Base-by-base conservation (phyloP, 2,888 invertebrate species). In the Anoplius nigerrimus region DNA sequence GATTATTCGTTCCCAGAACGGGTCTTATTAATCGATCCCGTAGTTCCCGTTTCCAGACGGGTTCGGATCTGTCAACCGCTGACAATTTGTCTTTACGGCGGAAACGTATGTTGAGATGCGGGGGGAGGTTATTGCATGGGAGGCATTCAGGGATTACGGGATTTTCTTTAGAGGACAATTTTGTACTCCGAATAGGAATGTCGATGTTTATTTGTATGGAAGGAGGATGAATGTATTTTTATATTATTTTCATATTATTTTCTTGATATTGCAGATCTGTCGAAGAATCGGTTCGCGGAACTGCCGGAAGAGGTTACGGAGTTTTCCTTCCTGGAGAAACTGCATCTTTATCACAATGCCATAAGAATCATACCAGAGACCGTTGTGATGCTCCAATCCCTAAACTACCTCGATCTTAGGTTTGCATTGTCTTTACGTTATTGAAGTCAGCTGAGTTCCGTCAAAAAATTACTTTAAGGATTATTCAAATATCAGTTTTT, bases 391-490 rank as follows among this genome's bases (percentile, higher is more conserved):
- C 91, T 98, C 65, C 95, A 96, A 86, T 95, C 95, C 76, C 92
- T 98, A 66, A 95, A 94, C 80, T 95, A 95, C 90, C 92, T 98
- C 89, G 97, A 98, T 91, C 92, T 98, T 89, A 95, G 95, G 95
- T 95, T 87, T 88, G 89, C 11, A 48, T 11, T 16, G 16, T 48
- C 13, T 48, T 48, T 2, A 48, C 11, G 2, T n/a, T 13, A 46
- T 46, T 46, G 5, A 20, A 52, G 20, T 21, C 5, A 15, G 2
- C 13, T 51, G 13, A 51, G 15, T 6, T 8, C 51, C 13, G n/a
- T n/a, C 51, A 6, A n/a, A 15, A 51, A n/a, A n/a, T n/a, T n/a
- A 51, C 5, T n/a, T 51, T 18, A n/a, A 15, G 51, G 18, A 51
- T n/a, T 51, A 51, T 51, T 51, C 5, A 18, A n/a, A n/a, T n/a